Evolutionary conservation across 2,113 vertebrate species (phyloP).

Genomic region (Pongo abelii): DNA sequence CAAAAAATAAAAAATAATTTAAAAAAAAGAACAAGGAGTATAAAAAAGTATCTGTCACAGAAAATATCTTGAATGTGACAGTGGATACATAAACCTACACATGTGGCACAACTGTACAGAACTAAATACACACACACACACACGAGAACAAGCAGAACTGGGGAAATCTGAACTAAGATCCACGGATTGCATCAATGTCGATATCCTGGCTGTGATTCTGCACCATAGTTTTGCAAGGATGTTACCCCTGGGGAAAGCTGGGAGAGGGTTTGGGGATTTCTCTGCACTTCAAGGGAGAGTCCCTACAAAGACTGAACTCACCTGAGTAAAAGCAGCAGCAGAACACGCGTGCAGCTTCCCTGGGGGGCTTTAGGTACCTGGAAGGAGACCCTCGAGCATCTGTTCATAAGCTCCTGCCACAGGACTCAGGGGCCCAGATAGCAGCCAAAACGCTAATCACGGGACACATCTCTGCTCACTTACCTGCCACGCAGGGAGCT

Average conservation of each 20-base stretch:
- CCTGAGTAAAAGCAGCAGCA: neutral
- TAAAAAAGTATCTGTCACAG: too few relatives aligned
- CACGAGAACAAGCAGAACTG: neutral
- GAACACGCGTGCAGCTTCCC: neutral
- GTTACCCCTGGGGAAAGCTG: neutral
- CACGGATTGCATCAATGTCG: neutral
- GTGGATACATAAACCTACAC: neutral
- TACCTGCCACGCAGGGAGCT: neutral
- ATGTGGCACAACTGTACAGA: neutral
- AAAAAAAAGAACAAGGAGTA: too few relatives aligned
- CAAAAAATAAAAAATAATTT: too few relatives aligned
- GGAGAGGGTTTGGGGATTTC: neutral
- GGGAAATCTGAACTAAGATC: neutral
- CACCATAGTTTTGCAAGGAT: neutral
- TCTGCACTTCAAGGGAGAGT: neutral
- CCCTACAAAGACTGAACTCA: neutral
- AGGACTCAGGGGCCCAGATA: neutral
- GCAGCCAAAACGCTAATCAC: neutral
- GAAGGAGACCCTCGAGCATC: accelerated
- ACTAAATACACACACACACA: neutral
- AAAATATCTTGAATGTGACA: neutral
- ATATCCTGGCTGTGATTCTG: neutral
- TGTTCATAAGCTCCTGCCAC: neutral
- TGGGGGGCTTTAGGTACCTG: neutral
- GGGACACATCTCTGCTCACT: neutral